Conservation (phyloP, 2,888 invertebrate genomes). For the Cataglyphis rosenhaueri region DNA sequence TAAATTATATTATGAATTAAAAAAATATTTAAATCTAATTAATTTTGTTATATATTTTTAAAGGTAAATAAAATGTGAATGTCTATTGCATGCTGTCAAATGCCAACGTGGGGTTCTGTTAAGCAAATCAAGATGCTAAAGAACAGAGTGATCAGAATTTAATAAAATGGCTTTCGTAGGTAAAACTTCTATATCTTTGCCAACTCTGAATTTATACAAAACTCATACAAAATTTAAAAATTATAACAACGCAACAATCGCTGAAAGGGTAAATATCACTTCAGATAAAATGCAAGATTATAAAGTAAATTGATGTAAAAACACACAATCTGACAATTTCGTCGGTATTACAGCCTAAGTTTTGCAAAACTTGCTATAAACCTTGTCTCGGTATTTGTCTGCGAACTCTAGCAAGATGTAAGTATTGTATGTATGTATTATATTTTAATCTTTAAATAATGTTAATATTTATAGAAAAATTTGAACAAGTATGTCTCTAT, state of each 20-base stretch:
- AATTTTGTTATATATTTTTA: not conserved
- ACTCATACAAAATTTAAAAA: not conserved
- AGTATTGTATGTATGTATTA: not conserved
- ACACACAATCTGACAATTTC: not conserved
- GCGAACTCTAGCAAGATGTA: slow-evolving; percentile 15
- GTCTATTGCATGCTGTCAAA: not conserved
- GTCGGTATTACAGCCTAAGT: not conserved
- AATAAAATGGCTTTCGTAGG: not conserved
- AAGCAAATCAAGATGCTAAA: not conserved
- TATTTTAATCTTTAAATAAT: not conserved
- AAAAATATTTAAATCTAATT: not conserved
- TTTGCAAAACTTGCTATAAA: slow-evolving; percentile 16
- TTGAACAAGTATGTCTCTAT: not conserved
- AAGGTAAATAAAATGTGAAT: slow-evolving; percentile 8
- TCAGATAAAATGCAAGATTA: not conserved
- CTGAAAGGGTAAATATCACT: slow-evolving; percentile 5
- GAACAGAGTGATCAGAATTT: not conserved
- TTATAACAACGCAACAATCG: not conserved
- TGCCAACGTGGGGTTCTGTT: not conserved
- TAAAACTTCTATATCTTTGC: not conserved
- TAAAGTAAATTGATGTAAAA: not conserved
- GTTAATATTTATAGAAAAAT: not conserved
- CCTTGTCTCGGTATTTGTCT: not conserved
- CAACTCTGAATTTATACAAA: not conserved
- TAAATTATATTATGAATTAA: not conserved